Percentiles rank a stretch among this genome's conserved stretches.
These are phyloP conservation scores for Xenopus petersii DNA, from an alignment of 2,797 vertebrate species.

Conservation along the genomic window DNA sequence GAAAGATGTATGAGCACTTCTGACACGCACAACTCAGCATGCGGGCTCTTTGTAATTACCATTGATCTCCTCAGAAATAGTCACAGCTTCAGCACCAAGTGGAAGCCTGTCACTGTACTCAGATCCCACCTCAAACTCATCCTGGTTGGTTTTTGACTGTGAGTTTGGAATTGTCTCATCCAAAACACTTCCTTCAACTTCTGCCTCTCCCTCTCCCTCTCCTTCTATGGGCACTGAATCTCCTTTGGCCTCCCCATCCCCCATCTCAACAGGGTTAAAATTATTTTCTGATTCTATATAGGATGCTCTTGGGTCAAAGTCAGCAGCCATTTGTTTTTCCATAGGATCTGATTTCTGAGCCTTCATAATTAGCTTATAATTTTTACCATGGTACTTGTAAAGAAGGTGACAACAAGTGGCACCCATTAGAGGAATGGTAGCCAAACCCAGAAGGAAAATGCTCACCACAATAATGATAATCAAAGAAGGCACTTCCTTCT, in stretches of 20 bases:
- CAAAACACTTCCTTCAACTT: constrained; percentile 78
- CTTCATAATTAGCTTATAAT: constrained; percentile 92
- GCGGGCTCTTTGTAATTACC: constrained; percentile 91
- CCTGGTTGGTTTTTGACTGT: constrained; percentile 86
- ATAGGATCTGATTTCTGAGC: constrained; percentile 85
- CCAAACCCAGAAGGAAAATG: constrained; percentile 87
- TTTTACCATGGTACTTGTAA: constrained; percentile 95
- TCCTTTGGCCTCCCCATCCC: constrained; percentile 65
- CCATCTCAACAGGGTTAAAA: constrained; percentile 73
- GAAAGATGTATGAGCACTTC: background rate
- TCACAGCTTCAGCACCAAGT: constrained; percentile 91
- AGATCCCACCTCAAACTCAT: constrained; percentile 90
- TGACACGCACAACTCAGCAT: constrained; percentile 67
- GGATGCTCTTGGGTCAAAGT: constrained; percentile 86
- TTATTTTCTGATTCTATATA: constrained; percentile 90
- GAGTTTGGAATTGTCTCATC: constrained; percentile 81
- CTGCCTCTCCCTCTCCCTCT: constrained; percentile 56
- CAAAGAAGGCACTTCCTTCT: constrained; percentile 92
- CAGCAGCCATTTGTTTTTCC: constrained; percentile 85
- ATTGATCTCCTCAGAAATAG: constrained; percentile 92
- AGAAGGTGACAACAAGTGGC: constrained; percentile 95
- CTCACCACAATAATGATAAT: constrained; percentile 93
- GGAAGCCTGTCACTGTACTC: constrained; percentile 96
- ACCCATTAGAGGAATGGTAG: constrained; percentile 90
- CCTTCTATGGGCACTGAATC: constrained; percentile 61